phyloP scores from a whole-genome alignment of 2,888 invertebrate genomes.

The Synanthedon tipuliformis region DNA sequence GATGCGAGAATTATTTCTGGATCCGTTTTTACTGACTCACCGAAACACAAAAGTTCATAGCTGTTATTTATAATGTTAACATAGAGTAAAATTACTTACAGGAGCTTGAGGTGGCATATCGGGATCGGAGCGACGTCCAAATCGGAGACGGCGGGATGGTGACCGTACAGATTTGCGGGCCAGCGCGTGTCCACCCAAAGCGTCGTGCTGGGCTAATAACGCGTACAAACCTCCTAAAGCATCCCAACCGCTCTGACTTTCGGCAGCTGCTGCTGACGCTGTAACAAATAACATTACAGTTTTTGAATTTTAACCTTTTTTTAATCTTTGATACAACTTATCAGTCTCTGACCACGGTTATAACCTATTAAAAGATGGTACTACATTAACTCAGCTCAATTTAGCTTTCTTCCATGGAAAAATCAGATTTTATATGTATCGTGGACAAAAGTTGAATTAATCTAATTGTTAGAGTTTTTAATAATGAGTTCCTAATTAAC shows the following conservation, averaged over 20 bases:
- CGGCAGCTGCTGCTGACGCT: constrained; percentile 33
- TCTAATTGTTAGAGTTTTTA: too few species aligned
- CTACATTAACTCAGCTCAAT: too few species aligned
- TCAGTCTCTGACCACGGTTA: too few species aligned
- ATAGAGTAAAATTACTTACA: constrained; percentile 23
- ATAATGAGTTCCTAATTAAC: too few species aligned
- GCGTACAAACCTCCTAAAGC: constrained; percentile 72
- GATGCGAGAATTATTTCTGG: too few species aligned
- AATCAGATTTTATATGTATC: too few species aligned
- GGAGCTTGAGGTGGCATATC: constrained; percentile 68
- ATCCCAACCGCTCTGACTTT: constrained; percentile 42
- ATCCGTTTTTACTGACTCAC: too few species aligned
- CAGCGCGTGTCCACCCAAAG: constrained; percentile 76
- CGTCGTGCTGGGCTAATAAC: constrained; percentile 72
- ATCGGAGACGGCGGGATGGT: constrained; percentile 80
- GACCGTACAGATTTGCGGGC: constrained; percentile 83
- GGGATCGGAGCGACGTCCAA: constrained; percentile 80
- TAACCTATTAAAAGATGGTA: too few species aligned
- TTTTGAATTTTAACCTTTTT: background rate
- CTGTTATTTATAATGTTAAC: too few species aligned
- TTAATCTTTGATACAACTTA: background rate
- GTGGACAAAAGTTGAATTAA: too few species aligned
- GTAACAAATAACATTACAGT: constrained; percentile 6
- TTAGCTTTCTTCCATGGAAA: too few species aligned
- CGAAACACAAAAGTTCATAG: too few species aligned